These are phyloP conservation scores for Tubulanus polymorphus DNA, from an alignment of 2,888 invertebrate species.

Conservation along the genomic window DNA sequence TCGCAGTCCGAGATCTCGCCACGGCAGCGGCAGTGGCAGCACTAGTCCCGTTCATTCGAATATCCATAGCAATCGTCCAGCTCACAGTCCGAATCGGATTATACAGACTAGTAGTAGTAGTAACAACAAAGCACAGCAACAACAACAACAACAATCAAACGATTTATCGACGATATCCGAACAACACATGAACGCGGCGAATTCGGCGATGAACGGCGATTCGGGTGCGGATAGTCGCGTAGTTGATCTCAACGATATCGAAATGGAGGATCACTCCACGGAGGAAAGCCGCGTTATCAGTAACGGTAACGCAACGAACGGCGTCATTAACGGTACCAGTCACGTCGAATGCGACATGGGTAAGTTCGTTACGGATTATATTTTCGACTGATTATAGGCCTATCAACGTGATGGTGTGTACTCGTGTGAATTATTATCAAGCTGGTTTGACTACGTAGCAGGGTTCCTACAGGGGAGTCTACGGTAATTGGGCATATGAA, in stretches of 20 bases:
- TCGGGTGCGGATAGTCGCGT: constrained; percentile 20
- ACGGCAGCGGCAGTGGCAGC: constrained; percentile 44
- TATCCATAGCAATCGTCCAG: neutral
- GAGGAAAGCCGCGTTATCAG: constrained; percentile 29
- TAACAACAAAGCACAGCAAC: constrained; percentile 16
- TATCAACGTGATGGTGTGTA: no score
- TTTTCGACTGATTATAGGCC: no score
- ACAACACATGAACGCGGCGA: constrained; percentile 41
- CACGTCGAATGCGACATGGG: constrained; percentile 33
- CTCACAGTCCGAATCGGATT: neutral
- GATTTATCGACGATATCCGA: constrained; percentile 27
- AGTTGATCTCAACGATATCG: constrained; percentile 36
- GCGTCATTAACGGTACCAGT: constrained; percentile 37
- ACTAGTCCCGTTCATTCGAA: constrained; percentile 42
- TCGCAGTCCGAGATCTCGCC: constrained; percentile 45
- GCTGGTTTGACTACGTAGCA: no score
- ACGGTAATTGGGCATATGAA: no score
- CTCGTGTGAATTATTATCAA: no score
- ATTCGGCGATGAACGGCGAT: constrained; percentile 34
- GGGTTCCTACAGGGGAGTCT: no score
- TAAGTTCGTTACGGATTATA: no score
- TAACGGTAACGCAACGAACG: constrained; percentile 35
- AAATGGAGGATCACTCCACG: constrained; percentile 39
- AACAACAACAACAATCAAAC: constrained; percentile 10
- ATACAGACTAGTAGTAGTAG: constrained; percentile 11